A percentile compares a stretch with the other conserved stretches of the same genome.
These are phyloP conservation scores for Alethe diademata DNA, from an alignment of 2,113 vertebrate genomes.

Conservation along the genomic window DNA sequence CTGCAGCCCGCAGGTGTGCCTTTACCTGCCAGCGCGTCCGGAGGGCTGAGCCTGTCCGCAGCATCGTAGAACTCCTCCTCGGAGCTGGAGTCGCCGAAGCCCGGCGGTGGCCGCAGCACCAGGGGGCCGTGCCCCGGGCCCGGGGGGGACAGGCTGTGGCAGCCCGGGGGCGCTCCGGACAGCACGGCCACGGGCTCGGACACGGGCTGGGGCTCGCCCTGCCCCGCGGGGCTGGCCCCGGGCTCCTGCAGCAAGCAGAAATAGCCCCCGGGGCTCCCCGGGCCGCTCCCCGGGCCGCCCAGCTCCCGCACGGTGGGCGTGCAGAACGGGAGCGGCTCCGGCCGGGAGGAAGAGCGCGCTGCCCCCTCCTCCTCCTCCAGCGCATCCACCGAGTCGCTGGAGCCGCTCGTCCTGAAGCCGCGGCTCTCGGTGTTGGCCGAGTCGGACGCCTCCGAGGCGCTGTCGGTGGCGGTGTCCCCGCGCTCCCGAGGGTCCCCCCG, in stretches of 20 bases:
- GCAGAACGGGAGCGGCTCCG: constrained; percentile 70
- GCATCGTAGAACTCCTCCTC: constrained; percentile 96
- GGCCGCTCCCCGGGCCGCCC: neutral
- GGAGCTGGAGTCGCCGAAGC: constrained; percentile 86
- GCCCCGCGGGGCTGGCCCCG: neutral
- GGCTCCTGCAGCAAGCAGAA: constrained; percentile 76
- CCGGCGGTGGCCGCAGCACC: constrained; percentile 73
- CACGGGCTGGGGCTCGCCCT: no score
- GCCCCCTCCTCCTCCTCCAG: constrained; percentile 86
- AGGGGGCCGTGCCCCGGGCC: neutral
- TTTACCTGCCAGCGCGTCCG: constrained; percentile 66
- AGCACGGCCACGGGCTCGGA: no score
- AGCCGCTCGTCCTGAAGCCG: constrained; percentile 85
- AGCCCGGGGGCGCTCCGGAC: constrained; percentile 49
- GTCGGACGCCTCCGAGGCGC: constrained; percentile 81
- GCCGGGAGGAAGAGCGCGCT: constrained; percentile 76
- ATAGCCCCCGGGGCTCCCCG: constrained; percentile 39
- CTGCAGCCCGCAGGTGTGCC: fast-evolving
- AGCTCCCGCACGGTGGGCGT: constrained; percentile 70
- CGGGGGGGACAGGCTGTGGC: constrained; percentile 78
- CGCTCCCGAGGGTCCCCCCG: neutral
- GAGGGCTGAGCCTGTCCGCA: constrained; percentile 85
- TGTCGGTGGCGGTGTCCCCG: constrained; percentile 61
- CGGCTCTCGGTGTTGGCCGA: constrained; percentile 83
- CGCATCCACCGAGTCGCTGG: constrained; percentile 88